These are phyloP conservation scores for Periophthalmus magnuspinnatus DNA, from an alignment of 2,797 vertebrate genomes.

Conservation along the genomic window DNA sequence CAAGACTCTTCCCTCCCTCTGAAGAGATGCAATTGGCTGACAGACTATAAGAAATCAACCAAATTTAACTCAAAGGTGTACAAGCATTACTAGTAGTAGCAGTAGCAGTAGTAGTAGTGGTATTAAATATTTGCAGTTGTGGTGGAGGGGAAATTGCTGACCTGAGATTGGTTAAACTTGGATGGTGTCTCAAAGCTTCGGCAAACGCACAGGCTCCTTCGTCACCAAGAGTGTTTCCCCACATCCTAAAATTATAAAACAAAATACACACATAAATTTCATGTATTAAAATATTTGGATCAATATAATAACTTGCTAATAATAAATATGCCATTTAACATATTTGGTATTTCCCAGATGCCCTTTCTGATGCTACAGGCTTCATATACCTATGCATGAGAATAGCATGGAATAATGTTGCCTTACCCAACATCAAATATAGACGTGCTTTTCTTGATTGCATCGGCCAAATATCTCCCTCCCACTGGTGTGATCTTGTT, in stretches of 20 bases:
- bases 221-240: constrained; percentile 91
- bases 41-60: constrained; percentile 72
- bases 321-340: too few relatives aligned
- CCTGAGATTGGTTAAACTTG: constrained; percentile 86
- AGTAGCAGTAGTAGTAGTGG: neutral
- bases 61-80: neutral
- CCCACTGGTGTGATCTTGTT: constrained; percentile 88
- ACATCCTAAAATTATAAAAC: constrained; percentile 82
- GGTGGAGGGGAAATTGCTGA: constrained; percentile 42
- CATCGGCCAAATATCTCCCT: constrained; percentile 82
- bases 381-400: too few relatives aligned
- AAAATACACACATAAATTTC: neutral
- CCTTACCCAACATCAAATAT: constrained; percentile 91
- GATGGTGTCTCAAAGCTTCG: constrained; percentile 85
- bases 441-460: constrained; percentile 85
- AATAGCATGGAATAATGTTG: neutral
- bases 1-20: constrained; percentile 83
- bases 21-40: constrained; percentile 88
- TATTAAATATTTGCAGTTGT: neutral
- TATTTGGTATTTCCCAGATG: too few relatives aligned
- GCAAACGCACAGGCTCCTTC: constrained; percentile 90
- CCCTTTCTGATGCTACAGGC: too few relatives aligned
- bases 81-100: neutral
- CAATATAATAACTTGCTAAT: too few relatives aligned
- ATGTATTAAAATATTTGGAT: neutral